phyloP scores from a whole-genome alignment of 2,113 vertebrate genomes.

The Acinonyx jubatus region DNA sequence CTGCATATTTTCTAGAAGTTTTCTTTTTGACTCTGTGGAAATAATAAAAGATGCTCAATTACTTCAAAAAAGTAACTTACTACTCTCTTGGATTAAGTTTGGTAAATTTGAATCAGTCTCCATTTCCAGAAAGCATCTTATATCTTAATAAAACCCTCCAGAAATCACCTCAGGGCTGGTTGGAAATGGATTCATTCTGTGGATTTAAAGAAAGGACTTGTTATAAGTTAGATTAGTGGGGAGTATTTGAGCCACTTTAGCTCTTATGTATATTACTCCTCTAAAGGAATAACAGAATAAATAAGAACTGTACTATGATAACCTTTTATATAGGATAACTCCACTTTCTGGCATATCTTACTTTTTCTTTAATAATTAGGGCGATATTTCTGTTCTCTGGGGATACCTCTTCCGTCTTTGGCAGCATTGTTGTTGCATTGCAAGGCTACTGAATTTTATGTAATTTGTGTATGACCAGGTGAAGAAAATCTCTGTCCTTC shows the following conservation, averaged over 20 bases:
- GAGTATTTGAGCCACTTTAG: not conserved
- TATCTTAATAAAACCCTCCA: constrained; percentile 37
- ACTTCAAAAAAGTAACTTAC: constrained; percentile 50
- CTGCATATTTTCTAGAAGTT: constrained; percentile 53
- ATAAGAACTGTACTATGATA: constrained; percentile 7
- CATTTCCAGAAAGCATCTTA: constrained; percentile 65
- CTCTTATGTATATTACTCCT: constrained; percentile 15
- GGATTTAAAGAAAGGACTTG: constrained; percentile 53
- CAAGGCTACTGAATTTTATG: constrained; percentile 82
- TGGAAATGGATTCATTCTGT: constrained; percentile 31
- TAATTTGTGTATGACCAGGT: constrained; percentile 90
- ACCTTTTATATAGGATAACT: constrained; percentile 33
- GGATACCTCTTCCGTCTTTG: constrained; percentile 71
- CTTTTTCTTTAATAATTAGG: constrained; percentile 46
- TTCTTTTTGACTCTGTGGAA: constrained; percentile 45
- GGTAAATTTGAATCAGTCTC: constrained; percentile 27
- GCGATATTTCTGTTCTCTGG: constrained; percentile 57
- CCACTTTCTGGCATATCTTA: constrained; percentile 22
- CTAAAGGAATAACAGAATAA: not conserved
- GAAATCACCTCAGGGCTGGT: constrained; percentile 34
- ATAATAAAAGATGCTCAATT: constrained; percentile 9
- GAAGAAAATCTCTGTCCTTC: constrained; percentile 87
- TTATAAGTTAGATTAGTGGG: constrained; percentile 23
- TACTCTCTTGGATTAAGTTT: constrained; percentile 33
- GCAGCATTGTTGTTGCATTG: constrained; percentile 69